phyloP scores from a whole-genome alignment of 2,113 vertebrate species.

The Cephalopterus ornatus region DNA sequence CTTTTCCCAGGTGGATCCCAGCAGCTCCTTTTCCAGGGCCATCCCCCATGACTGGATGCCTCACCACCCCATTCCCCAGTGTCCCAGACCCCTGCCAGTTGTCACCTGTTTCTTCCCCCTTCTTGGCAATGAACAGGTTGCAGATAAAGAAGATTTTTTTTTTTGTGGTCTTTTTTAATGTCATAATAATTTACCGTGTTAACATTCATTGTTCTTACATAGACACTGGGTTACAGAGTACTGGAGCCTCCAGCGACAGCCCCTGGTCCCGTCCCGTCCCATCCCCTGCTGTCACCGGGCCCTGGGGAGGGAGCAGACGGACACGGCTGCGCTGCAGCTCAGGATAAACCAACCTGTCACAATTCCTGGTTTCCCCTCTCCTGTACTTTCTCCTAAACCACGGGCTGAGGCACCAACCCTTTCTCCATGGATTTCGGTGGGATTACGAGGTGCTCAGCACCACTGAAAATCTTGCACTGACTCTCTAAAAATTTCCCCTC shows the following conservation, averaged over 20 bases:
- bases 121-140: neutral
- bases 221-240: conserved; percentile 66
- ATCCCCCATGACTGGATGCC: fast-evolving
- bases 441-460: neutral
- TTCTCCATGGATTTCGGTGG: neutral
- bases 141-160: neutral
- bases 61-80: neutral
- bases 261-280: neutral
- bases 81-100: neutral
- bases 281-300: neutral
- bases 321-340: conserved; percentile 1
- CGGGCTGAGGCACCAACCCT: neutral
- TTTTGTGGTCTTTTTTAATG: conserved; percentile 39
- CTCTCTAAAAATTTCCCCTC: neutral
- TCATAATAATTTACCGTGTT: conserved; percentile 68
- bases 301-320: neutral
- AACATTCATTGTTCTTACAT: conserved; percentile 70
- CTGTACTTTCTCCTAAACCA: neutral
- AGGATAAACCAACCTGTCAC: neutral
- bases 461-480: neutral
- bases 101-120: fast-evolving
- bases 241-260: conserved; percentile 45
- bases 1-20: neutral
- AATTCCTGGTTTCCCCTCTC: neutral
- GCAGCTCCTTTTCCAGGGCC: neutral